Percentiles rank a stretch among this genome's conserved stretches.
Conservation (phyloP, 2,888 invertebrate genomes). For the Minunthozetes semirufus region DNA sequence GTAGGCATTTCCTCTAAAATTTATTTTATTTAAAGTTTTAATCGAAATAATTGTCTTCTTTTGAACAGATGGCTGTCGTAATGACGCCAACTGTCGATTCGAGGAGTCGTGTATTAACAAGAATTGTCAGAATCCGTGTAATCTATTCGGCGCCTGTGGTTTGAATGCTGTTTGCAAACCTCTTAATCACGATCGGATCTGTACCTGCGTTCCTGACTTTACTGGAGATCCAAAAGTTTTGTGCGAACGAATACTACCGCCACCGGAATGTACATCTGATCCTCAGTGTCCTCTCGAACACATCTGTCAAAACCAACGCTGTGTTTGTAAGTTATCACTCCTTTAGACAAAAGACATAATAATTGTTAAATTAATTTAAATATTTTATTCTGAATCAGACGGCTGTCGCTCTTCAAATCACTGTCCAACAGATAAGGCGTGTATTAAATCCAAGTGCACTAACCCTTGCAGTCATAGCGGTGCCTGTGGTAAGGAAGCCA, state of each 20-base stretch:
- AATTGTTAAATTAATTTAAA: background rate
- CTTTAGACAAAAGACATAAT: background rate
- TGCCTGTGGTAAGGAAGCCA: constrained; percentile 65
- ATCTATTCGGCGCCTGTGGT: constrained; percentile 77
- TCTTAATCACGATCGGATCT: constrained; percentile 79
- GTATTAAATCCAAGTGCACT: constrained; percentile 71
- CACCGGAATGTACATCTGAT: constrained; percentile 67
- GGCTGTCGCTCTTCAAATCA: constrained; percentile 69
- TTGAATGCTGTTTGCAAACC: constrained; percentile 54
- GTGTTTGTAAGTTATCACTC: constrained; percentile 39
- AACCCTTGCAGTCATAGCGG: constrained; percentile 74
- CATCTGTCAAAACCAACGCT: constrained; percentile 59
- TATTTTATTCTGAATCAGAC: constrained; percentile 34
- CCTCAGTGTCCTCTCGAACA: constrained; percentile 76
- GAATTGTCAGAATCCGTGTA: constrained; percentile 72
- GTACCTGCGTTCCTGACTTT: constrained; percentile 85
- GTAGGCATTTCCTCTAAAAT: constrained; percentile 3
- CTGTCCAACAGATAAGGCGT: constrained; percentile 70
- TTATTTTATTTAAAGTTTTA: too few relatives aligned
- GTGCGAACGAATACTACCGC: constrained; percentile 37
- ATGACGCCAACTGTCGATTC: constrained; percentile 73
- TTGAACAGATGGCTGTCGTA: constrained; percentile 55
- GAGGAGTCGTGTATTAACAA: constrained; percentile 71
- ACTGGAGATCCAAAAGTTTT: constrained; percentile 74
- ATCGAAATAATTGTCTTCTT: background rate